Conservation (phyloP, 2,113 vertebrate genomes). For the Hoplias malabaricus region DNA sequence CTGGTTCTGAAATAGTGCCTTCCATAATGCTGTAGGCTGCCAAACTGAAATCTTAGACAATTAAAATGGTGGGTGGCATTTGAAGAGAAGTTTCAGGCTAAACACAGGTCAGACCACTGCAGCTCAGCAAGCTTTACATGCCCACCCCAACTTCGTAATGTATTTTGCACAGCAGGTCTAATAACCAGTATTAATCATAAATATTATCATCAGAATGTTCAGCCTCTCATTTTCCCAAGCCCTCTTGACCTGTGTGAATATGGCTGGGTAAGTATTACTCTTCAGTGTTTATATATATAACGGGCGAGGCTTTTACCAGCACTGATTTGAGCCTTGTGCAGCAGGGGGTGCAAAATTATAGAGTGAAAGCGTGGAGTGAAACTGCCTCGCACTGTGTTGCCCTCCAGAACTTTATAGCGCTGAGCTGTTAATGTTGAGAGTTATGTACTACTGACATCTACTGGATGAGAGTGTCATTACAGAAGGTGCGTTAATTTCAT, state of each 20-base stretch:
- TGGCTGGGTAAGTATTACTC: background rate
- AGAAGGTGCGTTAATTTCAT: too few species aligned
- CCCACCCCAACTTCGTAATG: background rate
- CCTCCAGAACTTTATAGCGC: background rate
- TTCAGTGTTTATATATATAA: background rate
- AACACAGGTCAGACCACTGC: background rate
- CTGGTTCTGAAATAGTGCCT: background rate
- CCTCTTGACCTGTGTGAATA: background rate
- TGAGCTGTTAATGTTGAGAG: background rate
- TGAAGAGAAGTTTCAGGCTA: background rate
- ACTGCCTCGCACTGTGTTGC: background rate
- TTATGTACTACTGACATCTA: background rate
- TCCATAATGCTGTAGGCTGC: background rate
- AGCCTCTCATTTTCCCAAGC: background rate
- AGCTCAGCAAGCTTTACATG: background rate
- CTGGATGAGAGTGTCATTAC: background rate
- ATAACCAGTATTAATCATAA: slow-evolving; percentile 15
- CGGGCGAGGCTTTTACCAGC: background rate
- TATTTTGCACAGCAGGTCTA: background rate
- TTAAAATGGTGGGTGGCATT: background rate
- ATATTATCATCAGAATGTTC: background rate
- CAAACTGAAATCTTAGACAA: background rate
- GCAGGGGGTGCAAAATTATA: background rate
- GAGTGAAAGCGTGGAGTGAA: background rate
- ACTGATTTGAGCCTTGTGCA: background rate